phyloP scores from a whole-genome alignment of 2,888 invertebrate species.

The Rhynchonema sp. region DNA sequence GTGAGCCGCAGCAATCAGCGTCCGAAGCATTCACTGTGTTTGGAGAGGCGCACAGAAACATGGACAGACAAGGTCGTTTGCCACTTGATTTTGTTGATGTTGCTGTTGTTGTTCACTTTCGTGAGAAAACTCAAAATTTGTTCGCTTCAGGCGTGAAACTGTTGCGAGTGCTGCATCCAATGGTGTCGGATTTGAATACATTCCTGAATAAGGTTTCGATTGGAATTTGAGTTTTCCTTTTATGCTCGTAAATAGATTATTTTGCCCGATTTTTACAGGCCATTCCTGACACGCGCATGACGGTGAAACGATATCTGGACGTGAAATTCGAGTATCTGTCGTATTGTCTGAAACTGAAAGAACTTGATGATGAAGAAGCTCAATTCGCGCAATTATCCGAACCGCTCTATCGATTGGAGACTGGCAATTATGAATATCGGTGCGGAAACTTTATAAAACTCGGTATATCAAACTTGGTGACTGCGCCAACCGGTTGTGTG shows the following conservation, averaged over 20 bases:
- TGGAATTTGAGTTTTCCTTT: not conserved
- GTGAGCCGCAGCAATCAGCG: slow-evolving; percentile 82
- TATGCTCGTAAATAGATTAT: not conserved
- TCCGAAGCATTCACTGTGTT: slow-evolving; percentile 85
- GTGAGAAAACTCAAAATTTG: not conserved
- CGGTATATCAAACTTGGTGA: no score
- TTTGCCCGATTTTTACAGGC: slow-evolving; percentile 40
- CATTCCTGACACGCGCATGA: slow-evolving; percentile 89
- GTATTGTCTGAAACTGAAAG: slow-evolving; percentile 95
- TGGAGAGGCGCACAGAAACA: slow-evolving; percentile 72
- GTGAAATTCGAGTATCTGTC: slow-evolving; percentile 97
- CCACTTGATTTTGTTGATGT: not conserved
- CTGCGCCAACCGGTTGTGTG: no score
- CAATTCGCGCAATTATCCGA: slow-evolving; percentile 48
- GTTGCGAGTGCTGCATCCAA: slow-evolving; percentile 37
- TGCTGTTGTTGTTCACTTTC: not conserved
- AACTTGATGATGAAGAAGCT: slow-evolving; percentile 78
- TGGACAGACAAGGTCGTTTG: slow-evolving; percentile 53
- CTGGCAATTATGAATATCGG: slow-evolving; percentile 97
- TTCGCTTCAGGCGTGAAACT: slow-evolving; percentile 2
- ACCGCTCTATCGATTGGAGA: slow-evolving; percentile 87
- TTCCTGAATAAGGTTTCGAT: slow-evolving; percentile 51
- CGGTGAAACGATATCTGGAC: slow-evolving; percentile 92
- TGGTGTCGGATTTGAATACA: slow-evolving; percentile 79
- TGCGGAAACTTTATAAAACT: no score